Base-by-base conservation (phyloP, 92 coral and sea anemone species). In the Actinostola sp. region DNA sequence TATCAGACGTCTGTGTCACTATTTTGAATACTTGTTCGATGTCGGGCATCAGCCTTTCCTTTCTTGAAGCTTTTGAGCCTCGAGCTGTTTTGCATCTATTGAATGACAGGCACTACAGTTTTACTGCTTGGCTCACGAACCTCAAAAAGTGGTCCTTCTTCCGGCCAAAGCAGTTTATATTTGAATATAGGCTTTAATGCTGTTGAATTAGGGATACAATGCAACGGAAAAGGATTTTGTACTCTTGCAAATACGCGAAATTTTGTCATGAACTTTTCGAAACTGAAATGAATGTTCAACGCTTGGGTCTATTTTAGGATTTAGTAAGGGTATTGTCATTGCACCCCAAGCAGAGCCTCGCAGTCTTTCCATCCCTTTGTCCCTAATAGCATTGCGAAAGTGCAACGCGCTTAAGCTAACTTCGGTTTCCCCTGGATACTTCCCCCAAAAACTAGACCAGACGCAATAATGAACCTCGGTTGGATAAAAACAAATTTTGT, bases 341-440 rank as follows among this genome's bases (percentile, higher is more conserved):
- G 9, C 46, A 68, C 74, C 74, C 46, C 74, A 33, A 68, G 72
- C 50, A 68, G 62, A 52, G 62, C 15, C 16, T 43, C 8, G 23
- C n/a, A n/a, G 29, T 34, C 63, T 28, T 43, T 48, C 33, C 27
- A 13, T 10, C 60, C 33, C 62, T 71, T 71, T 71, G 77, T 71
- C 56, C 66, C 29, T 35, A 42, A 16, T 55, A 42, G 55, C 41
- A 44, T 56, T 57, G 66, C 66, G 77, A 71, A 71, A 71, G 51
- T 39, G 77, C 59, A 57, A 71, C 56, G 56, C 72, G 7, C 21
- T 46, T 19, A 61, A 35, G 20, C 44, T 34, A 4, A 39, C 23
- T 61, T 44, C 44, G 33, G 21, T 61, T 61, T 31, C 38, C 11
- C 66, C 66, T 16, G 30, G 19, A 61, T 11, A 61, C n/a, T n/a